Percentiles rank a stretch among this genome's conserved stretches.
These are phyloP conservation scores for Ptychoptera contaminata DNA, from an alignment of 2,888 invertebrate genomes.

Conservation along the genomic window DNA sequence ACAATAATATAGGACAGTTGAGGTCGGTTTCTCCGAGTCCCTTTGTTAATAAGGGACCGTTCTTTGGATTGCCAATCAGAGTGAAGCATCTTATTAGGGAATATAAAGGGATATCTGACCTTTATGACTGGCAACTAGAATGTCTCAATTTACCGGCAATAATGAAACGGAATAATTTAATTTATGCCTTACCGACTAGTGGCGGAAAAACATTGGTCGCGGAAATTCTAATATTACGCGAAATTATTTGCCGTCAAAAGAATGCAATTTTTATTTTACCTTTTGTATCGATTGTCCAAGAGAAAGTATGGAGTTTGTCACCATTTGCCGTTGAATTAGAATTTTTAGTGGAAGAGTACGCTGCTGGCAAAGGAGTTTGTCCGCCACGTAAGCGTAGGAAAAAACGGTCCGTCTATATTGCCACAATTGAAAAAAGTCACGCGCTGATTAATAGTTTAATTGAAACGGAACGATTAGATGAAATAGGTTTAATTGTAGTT, in stretches of 20 bases:
- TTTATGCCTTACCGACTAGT: constrained; percentile 89
- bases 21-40: not conserved
- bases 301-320: constrained; percentile 58
- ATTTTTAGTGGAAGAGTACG: constrained; percentile 91
- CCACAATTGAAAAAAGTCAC: constrained; percentile 89
- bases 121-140: constrained; percentile 92
- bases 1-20: not conserved
- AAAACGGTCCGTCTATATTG: constrained; percentile 70
- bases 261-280: constrained; percentile 85
- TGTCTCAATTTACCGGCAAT: constrained; percentile 70
- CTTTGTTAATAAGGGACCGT: constrained; percentile 32
- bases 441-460: constrained; percentile 73
- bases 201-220: constrained; percentile 96
- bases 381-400: constrained; percentile 61
- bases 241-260: constrained; percentile 61
- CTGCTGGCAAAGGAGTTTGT: constrained; percentile 78
- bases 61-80: constrained; percentile 63
- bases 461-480: constrained; percentile 54
- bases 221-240: constrained; percentile 80
- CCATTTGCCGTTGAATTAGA: constrained; percentile 76
- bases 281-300: constrained; percentile 92
- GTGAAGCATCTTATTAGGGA: constrained; percentile 55
- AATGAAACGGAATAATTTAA: constrained; percentile 56
- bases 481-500: constrained; percentile 65
- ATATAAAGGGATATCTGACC: constrained; percentile 59